Base-by-base conservation (phyloP, 2,113 vertebrate genomes). In the Crocuta crocuta region DNA sequence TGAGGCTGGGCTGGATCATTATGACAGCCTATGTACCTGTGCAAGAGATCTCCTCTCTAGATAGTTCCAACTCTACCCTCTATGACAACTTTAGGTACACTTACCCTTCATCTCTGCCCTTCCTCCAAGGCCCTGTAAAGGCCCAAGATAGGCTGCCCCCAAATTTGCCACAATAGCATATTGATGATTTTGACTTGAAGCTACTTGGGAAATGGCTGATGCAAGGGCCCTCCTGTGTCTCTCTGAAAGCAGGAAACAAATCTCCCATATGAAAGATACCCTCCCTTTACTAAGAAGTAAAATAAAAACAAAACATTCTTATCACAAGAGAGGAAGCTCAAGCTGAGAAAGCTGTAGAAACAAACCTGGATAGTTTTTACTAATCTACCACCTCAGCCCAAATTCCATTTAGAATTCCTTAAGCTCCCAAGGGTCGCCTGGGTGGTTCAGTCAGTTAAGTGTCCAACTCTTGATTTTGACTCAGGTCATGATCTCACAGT, bases 11-110 rank as follows among this genome's bases (percentile, higher is more conserved):
- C 43, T 74, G 10, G 21, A 7, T 53, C 9, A 43, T 43, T 13
- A 10, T 26, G 4, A 26, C n/a, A 43, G n/a, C n/a, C 26, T 55
- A 28, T 39, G 16, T 2, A 15, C 50, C 85, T 4, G 0, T 26
- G 26, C n/a, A 6, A 31, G 24, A 53, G 73, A 55, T 28, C n/a
- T 65, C 15, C 21, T 23, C 13, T 53, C 66, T 33, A 53, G 39
- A 26, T 2, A 12, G 6, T 19, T 39, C 24, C n/a, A 43, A 19
- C 48, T 15, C 35, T 21, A 15, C 7, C 68, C 24, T 2, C 81
- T 23, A 0, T 19, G 28, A 61, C 61, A 48, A 9, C 5, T 31
- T 48, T 9, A 1, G 4, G 23, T 43, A 23, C 55, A 1, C 33
- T 68, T 58, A 45, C 3, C 35, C 10, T 58, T n/a, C 16, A 17